phyloP scores from a whole-genome alignment of 2,113 vertebrate genomes.

The Nothoprocta perdicaria region DNA sequence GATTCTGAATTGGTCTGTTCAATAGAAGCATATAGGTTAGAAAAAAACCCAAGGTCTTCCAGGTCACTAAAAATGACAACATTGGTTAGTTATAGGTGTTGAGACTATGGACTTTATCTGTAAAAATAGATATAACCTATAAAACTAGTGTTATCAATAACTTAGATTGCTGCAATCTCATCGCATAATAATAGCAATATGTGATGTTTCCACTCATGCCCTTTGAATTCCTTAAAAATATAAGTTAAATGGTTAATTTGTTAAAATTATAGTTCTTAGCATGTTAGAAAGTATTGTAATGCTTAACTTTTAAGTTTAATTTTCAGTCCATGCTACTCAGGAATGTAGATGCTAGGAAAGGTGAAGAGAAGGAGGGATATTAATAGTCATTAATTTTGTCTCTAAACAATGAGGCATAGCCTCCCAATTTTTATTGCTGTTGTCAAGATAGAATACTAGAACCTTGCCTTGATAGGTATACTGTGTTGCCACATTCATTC shows the following conservation, averaged over 20 bases:
- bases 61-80: not conserved
- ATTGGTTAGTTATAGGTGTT: not conserved
- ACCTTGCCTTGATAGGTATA: constrained; percentile 5
- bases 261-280: constrained; percentile 30
- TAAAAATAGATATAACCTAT: not conserved
- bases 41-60: not conserved
- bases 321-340: constrained; percentile 48
- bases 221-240: not conserved
- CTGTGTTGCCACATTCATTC: constrained; percentile 37
- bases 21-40: not conserved
- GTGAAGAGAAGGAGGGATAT: constrained; percentile 67
- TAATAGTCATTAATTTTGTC: constrained; percentile 73
- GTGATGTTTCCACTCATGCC: not conserved
- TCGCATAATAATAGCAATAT: not conserved
- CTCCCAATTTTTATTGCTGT: constrained; percentile 62
- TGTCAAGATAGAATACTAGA: constrained; percentile 56
- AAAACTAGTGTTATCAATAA: not conserved
- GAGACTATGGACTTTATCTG: not conserved
- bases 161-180: not conserved
- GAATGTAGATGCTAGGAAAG: constrained; percentile 64
- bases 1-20: not conserved
- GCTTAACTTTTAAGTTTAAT: constrained; percentile 29
- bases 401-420: constrained; percentile 68
- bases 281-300: constrained; percentile 18
- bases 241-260: not conserved